Evolutionary conservation across 1,140 invertebrate genomes (phyloP), one percentile per base, ranked within the genome.

Genomic region (Procambarus virginalis): DNA sequence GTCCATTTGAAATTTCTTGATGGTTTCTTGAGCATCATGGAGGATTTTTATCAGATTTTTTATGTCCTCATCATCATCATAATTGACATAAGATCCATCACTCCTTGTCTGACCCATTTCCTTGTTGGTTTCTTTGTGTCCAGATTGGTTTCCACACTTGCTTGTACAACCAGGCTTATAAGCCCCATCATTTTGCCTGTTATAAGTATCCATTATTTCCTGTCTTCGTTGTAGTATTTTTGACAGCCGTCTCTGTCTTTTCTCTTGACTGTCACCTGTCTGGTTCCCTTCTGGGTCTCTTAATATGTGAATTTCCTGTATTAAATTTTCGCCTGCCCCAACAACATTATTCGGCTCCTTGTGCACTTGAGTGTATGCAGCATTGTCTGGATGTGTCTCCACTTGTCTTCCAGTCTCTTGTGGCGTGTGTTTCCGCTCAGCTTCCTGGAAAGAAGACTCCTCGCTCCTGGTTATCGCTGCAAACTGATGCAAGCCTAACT

Each of bases 121-220:
- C 22, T 20, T 10, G 20, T 48, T 22, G 46, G 45, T 79, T 60
- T 17, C 58, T 12, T 79, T 45, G 34, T 58, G 3, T 22, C 0
- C 48, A 20, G 17, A n/a, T 34, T 55, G 60, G 17, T 45, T 55
- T 51, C 45, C 60, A 68, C 85, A 68, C 2, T 34, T n/a, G n/a
- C 22, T 60, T 10, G 55, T 45, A 46, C 85, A 78, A 8, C 20
- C 17, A n/a, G 85, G n/a, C 58, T 80, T 48, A 48, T 79, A 86
- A 22, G 76, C 14, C 8, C 85, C 85, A 68, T 86, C 85, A 45
- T 86, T 86, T 86, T 86, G 85, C 58, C 85, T 68, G 22, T 76
- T 49, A 3, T 49, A 20, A 9, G 82, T 8, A 17, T 22, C 58
- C 49, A 45, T 3, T 48, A 49, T 14, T 51, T 60, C 58, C 60